Conservation (phyloP, 2,797 vertebrate species). For the Gallirallus australis region DNA sequence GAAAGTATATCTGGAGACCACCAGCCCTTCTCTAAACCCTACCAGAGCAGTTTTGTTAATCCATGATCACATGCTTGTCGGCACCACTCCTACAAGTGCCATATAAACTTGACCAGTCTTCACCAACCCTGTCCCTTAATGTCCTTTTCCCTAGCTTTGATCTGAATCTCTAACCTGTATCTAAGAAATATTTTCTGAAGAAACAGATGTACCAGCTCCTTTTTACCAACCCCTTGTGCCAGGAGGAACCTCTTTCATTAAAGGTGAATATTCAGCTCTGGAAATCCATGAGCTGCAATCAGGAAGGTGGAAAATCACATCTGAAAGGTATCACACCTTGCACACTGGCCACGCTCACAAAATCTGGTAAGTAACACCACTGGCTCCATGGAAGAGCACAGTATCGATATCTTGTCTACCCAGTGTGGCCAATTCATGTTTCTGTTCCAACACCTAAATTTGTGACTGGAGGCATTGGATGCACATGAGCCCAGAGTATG, state of each 20-base stretch:
- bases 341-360: accelerated
- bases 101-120: background rate
- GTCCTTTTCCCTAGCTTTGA: background rate
- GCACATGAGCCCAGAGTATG: background rate
- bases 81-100: background rate
- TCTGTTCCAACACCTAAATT: background rate
- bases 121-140: background rate
- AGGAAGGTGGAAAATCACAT: background rate
- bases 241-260: accelerated
- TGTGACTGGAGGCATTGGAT: background rate
- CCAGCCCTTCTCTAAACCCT: background rate
- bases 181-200: background rate
- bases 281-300: background rate
- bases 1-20: background rate
- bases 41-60: background rate
- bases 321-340: background rate
- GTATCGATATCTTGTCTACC: background rate
- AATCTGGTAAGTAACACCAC: background rate
- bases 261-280: background rate
- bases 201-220: background rate
- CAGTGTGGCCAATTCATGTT: background rate
- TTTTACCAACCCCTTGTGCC: background rate
- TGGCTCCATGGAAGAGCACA: background rate
- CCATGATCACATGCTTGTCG: accelerated
- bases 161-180: background rate